Evolutionary conservation across 2,797 vertebrate species (phyloP).

Genomic region (Anguilla megastoma): DNA sequence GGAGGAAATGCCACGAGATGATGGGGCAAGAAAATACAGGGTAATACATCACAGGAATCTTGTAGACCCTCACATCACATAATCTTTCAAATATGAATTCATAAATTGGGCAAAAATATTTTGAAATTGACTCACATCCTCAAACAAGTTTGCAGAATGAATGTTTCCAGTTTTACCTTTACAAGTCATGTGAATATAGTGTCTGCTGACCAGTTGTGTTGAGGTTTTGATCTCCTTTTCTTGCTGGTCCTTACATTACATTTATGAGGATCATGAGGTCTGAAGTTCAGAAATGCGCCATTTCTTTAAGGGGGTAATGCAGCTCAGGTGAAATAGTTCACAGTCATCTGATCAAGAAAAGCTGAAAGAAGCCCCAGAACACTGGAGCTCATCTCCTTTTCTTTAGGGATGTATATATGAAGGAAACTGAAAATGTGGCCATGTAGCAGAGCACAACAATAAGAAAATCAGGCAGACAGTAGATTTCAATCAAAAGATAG

Average conservation of each 20-base stretch:
- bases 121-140: background rate
- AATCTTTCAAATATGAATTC: background rate
- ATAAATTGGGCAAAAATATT: background rate
- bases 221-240: background rate
- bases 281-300: background rate
- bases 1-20: background rate
- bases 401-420: background rate
- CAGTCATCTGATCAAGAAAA: background rate
- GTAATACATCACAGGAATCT: background rate
- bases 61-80: background rate
- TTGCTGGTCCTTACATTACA: too few relatives aligned
- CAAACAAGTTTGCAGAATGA: background rate
- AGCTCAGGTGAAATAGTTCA: background rate
- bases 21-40: background rate
- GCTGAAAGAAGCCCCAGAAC: background rate
- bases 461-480: background rate
- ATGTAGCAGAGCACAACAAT: background rate
- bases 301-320: background rate
- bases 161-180: background rate
- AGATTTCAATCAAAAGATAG: background rate
- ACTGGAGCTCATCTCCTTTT: background rate
- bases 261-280: background rate
- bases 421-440: background rate
- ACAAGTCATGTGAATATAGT: background rate
- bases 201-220: background rate